Conservation (phyloP, 2,113 vertebrate species). For the Chlorodrepanis virens region DNA sequence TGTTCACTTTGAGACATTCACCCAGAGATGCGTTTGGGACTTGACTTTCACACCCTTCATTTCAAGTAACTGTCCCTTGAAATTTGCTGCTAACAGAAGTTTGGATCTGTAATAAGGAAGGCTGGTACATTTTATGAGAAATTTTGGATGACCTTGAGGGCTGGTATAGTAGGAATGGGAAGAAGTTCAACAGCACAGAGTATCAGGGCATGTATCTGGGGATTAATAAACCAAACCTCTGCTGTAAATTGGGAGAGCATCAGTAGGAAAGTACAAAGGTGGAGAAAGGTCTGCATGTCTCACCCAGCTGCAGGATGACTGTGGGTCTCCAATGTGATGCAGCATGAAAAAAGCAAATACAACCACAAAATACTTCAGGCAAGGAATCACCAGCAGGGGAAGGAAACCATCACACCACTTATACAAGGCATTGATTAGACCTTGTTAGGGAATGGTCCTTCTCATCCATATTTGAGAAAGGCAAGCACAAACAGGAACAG, state of each 20-base stretch:
- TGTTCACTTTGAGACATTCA: neutral
- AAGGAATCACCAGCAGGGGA: neutral
- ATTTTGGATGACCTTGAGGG: neutral
- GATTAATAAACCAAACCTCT: neutral
- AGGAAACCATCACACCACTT: neutral
- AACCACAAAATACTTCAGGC: neutral
- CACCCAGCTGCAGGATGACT: neutral
- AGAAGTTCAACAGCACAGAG: neutral
- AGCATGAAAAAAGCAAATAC: neutral
- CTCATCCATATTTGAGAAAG: neutral
- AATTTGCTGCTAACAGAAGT: neutral
- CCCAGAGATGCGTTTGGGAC: fast-evolving
- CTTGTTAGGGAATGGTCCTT: neutral
- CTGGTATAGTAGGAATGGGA: neutral
- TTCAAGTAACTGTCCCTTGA: neutral
- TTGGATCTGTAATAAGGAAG: neutral
- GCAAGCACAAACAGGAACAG: neutral
- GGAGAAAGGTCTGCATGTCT: neutral
- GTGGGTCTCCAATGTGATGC: neutral
- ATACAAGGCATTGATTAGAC: neutral
- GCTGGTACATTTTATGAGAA: neutral
- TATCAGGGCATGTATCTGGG: neutral
- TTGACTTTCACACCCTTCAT: neutral
- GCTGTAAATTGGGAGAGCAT: neutral
- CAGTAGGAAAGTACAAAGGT: neutral